phyloP scores from a whole-genome alignment of 2,888 invertebrate species.

The Orthonychiurus folsomi region DNA sequence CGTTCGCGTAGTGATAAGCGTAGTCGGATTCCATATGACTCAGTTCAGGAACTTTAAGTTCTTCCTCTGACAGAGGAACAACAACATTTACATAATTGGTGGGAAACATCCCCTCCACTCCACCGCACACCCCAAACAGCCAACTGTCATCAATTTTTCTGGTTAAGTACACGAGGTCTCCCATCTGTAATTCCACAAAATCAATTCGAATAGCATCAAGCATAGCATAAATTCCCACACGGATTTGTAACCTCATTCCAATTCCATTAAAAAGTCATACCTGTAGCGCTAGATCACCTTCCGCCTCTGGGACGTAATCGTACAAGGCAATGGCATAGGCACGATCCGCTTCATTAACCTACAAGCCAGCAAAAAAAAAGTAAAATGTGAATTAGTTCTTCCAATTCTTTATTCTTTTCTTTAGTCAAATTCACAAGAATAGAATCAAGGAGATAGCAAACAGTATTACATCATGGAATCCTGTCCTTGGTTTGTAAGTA shows the following conservation, averaged over 20 bases:
- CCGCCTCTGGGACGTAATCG: constrained; percentile 34
- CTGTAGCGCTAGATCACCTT: constrained; percentile 31
- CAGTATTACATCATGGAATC: neutral
- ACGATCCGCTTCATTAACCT: constrained; percentile 16
- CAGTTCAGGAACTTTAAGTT: constrained; percentile 12
- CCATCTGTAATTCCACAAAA: constrained; percentile 40
- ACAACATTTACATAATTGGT: constrained; percentile 41
- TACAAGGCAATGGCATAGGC: constrained; percentile 38
- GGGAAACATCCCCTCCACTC: constrained; percentile 45
- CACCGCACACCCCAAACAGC: constrained; percentile 43
- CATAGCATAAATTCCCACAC: neutral
- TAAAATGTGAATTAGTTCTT: too few relatives aligned
- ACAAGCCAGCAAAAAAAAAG: neutral
- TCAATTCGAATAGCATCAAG: neutral
- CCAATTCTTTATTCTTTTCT: too few relatives aligned
- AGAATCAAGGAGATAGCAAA: neutral
- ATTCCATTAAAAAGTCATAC: neutral
- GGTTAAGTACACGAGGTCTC: constrained; percentile 44
- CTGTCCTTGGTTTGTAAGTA: neutral
- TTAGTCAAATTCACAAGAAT: neutral
- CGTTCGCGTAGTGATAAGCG: constrained; percentile 17
- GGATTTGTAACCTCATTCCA: neutral
- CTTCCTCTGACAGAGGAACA: constrained; percentile 22
- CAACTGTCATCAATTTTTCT: constrained; percentile 44
- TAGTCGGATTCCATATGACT: neutral